Percentiles rank a stretch among this genome's conserved stretches.
Conservation (phyloP, 2,113 vertebrate species). For the Diphyllodes magnificus region DNA sequence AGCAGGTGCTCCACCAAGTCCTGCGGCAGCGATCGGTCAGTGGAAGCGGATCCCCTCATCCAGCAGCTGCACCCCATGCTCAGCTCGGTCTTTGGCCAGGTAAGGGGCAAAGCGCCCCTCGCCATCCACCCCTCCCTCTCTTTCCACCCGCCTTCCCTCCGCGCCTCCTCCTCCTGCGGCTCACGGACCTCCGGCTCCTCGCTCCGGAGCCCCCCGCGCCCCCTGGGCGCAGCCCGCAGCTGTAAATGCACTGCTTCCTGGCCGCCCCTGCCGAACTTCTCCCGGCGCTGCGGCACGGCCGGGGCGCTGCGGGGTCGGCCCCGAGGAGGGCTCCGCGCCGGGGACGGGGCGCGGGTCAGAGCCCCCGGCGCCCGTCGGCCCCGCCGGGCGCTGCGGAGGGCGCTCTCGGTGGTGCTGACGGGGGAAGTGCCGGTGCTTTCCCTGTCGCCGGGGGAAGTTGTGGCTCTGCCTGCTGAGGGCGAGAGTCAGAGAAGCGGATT, state of each 20-base stretch:
- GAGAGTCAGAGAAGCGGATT: background rate
- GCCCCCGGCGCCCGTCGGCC: background rate
- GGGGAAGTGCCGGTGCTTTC: background rate
- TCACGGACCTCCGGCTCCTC: background rate
- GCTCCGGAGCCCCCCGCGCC: background rate
- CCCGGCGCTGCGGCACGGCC: background rate
- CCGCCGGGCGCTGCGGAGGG: background rate
- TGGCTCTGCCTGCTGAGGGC: background rate
- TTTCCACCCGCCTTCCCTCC: background rate
- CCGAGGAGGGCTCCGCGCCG: background rate
- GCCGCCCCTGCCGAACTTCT: background rate
- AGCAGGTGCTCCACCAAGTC: slow-evolving; percentile 66
- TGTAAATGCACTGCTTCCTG: slow-evolving; percentile 35
- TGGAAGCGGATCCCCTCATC: slow-evolving; percentile 78
- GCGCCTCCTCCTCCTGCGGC: background rate
- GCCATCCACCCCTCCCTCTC: background rate
- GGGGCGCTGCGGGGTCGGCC: background rate
- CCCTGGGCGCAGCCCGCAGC: background rate
- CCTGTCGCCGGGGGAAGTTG: background rate
- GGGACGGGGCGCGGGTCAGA: background rate
- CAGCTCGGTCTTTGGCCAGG: slow-evolving; percentile 94
- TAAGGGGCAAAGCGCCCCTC: slow-evolving; percentile 72
- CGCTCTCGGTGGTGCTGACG: background rate
- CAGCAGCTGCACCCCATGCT: slow-evolving; percentile 85
- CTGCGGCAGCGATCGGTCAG: slow-evolving; percentile 56